Percentiles rank a stretch among this genome's conserved stretches.
Conservation (phyloP, 2,888 invertebrate species). For the Plebejus argus region DNA sequence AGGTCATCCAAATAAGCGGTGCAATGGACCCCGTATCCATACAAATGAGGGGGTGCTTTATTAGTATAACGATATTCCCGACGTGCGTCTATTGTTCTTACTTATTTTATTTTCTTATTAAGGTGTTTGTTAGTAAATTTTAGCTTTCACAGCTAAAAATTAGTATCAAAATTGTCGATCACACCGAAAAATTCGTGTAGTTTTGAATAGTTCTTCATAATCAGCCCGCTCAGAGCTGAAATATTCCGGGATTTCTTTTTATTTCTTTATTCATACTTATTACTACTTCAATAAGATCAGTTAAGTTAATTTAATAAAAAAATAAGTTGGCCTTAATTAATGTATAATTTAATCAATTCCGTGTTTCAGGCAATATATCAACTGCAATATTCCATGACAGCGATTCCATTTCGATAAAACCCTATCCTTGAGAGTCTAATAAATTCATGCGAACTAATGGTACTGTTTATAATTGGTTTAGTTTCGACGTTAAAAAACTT, state of each 20-base stretch:
- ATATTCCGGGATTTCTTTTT: too few species aligned
- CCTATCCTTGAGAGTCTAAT: background rate
- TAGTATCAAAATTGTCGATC: too few species aligned
- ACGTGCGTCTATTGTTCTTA: background rate
- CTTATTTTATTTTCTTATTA: background rate
- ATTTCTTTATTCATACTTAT: too few species aligned
- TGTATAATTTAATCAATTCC: background rate
- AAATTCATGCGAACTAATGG: slow-evolving; percentile 16
- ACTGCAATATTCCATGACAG: background rate
- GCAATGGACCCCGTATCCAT: slow-evolving; percentile 26
- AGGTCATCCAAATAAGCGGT: slow-evolving; percentile 18
- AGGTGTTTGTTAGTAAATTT: background rate
- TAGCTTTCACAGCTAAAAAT: too few species aligned
- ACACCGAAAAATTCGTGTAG: too few species aligned
- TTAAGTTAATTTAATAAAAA: too few species aligned
- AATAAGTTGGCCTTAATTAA: background rate
- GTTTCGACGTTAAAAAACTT: background rate
- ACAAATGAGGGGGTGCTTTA: slow-evolving; percentile 25
- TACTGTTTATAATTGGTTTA: slow-evolving; percentile 10
- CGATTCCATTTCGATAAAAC: slow-evolving; percentile 16
- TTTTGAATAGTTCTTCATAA: too few species aligned
- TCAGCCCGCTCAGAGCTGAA: too few species aligned
- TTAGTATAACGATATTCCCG: slow-evolving; percentile 24
- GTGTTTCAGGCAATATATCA: background rate
- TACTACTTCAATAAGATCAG: too few species aligned